These are phyloP conservation scores for Baccha elongata DNA, from an alignment of 2,888 invertebrate genomes.

Conservation along the genomic window DNA sequence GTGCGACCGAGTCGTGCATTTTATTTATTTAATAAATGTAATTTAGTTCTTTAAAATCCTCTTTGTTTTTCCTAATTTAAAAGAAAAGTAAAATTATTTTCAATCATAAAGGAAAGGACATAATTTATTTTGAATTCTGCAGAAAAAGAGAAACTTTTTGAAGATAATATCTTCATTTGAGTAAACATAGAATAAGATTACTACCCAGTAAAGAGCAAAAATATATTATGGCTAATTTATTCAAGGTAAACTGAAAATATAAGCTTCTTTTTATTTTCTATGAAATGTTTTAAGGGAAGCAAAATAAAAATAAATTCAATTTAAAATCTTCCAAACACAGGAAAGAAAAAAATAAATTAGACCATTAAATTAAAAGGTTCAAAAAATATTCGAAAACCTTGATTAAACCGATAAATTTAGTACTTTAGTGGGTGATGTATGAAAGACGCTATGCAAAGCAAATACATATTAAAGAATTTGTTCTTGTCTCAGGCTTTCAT, in stretches of 20 bases:
- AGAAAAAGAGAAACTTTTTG: background rate
- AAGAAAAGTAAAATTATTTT: too few species aligned
- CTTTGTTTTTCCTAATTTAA: too few species aligned
- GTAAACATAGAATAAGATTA: slow-evolving; percentile 6
- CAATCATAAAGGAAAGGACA: too few species aligned
- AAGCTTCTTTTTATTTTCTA: background rate
- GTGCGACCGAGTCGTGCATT: too few species aligned
- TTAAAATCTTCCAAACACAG: slow-evolving; percentile 1
- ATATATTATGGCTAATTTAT: slow-evolving; percentile 15
- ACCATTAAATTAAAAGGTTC: background rate
- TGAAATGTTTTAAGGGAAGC: background rate
- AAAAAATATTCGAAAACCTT: background rate
- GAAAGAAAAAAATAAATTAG: background rate
- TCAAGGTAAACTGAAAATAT: slow-evolving; percentile 1
- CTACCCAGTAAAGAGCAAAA: background rate
- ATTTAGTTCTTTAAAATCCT: too few species aligned
- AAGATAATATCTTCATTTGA: slow-evolving; percentile 6
- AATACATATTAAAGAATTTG: background rate
- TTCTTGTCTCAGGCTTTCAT: background rate
- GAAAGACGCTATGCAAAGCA: background rate
- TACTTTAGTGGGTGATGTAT: background rate
- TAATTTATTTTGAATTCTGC: background rate
- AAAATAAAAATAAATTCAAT: slow-evolving; percentile 15
- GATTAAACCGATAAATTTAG: background rate
- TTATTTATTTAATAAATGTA: too few species aligned